Evolutionary conservation across 2,888 invertebrate genomes (phyloP).

Genomic region (Deilephila elpenor): DNA sequence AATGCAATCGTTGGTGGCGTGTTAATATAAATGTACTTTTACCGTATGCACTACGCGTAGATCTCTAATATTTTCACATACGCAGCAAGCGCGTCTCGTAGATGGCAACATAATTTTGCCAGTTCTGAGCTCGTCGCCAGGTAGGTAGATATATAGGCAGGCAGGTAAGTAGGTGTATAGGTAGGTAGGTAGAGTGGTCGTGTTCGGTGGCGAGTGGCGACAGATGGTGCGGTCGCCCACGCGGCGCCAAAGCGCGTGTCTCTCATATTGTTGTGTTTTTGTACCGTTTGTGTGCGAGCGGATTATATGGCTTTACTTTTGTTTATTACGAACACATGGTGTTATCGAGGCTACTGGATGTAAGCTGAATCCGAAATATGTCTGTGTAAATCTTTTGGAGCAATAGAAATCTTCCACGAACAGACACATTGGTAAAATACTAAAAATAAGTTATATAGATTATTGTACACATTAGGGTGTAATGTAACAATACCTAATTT

Average conservation of each 20-base stretch:
- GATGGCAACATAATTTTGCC: constrained; percentile 37
- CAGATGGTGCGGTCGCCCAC: constrained; percentile 75
- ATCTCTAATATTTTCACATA: constrained; percentile 26
- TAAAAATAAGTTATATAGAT: too few relatives aligned
- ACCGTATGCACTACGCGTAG: constrained; percentile 12
- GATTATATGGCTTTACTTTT: not conserved
- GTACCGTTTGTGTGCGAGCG: constrained; percentile 1
- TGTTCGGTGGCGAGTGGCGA: constrained; percentile 51
- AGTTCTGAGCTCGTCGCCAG: constrained; percentile 46
- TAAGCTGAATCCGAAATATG: too few relatives aligned
- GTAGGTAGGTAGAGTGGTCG: not conserved
- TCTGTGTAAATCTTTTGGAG: too few relatives aligned
- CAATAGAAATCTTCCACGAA: too few relatives aligned
- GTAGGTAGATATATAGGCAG: constrained; percentile 36
- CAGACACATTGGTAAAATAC: too few relatives aligned
- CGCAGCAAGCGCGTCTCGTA: constrained; percentile 24
- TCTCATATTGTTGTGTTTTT: not conserved
- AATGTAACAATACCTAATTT: too few relatives aligned
- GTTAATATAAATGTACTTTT: constrained; percentile 28
- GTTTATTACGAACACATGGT: too few relatives aligned
- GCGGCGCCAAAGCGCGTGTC: constrained; percentile 56
- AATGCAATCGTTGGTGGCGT: constrained; percentile 7
- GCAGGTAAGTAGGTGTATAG: not conserved
- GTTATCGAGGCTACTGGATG: too few relatives aligned
- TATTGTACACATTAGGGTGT: too few relatives aligned